These are phyloP conservation scores for Lacanobia oleracea DNA, from an alignment of 2,888 invertebrate species.

Conservation along the genomic window DNA sequence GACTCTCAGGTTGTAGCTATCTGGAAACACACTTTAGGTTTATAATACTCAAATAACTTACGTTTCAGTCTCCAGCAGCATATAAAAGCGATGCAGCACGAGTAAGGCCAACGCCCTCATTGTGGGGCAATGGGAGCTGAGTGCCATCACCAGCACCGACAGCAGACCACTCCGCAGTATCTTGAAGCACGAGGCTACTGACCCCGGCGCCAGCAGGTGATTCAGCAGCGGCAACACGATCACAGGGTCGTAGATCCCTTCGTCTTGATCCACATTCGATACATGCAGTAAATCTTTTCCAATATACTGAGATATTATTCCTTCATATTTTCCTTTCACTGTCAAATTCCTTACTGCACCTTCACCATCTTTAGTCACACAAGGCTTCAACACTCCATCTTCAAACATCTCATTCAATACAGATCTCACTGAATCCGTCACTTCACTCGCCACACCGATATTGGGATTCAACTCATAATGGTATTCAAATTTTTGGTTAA, in stretches of 20 bases:
- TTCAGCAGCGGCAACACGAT: slow-evolving; percentile 95
- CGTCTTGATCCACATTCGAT: slow-evolving; percentile 75
- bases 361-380: slow-evolving; percentile 72
- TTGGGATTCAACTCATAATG: slow-evolving; percentile 78
- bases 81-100: slow-evolving; percentile 93
- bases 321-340: slow-evolving; percentile 72
- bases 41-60: slow-evolving; percentile 70
- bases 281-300: slow-evolving; percentile 70
- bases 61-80: slow-evolving; percentile 93
- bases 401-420: slow-evolving; percentile 71
- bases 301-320: slow-evolving; percentile 65
- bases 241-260: slow-evolving; percentile 94
- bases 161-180: slow-evolving; percentile 93
- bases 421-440: slow-evolving; percentile 65
- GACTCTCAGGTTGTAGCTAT: too few relatives aligned
- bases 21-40: too few relatives aligned
- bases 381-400: slow-evolving; percentile 70
- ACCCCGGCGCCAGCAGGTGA: slow-evolving; percentile 94
- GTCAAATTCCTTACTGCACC: slow-evolving; percentile 70
- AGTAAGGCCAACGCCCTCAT: slow-evolving; percentile 94
- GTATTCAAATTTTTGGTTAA: slow-evolving; percentile 90
- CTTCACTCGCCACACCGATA: slow-evolving; percentile 60
- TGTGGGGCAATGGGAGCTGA: slow-evolving; percentile 92
- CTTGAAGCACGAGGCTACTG: slow-evolving; percentile 93
- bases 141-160: slow-evolving; percentile 92